Percentiles rank a stretch among this genome's conserved stretches.
These are phyloP conservation scores for Drosophila melanogaster DNA, from an alignment of 1,140 invertebrate genomes.

Conservation along the genomic window DNA sequence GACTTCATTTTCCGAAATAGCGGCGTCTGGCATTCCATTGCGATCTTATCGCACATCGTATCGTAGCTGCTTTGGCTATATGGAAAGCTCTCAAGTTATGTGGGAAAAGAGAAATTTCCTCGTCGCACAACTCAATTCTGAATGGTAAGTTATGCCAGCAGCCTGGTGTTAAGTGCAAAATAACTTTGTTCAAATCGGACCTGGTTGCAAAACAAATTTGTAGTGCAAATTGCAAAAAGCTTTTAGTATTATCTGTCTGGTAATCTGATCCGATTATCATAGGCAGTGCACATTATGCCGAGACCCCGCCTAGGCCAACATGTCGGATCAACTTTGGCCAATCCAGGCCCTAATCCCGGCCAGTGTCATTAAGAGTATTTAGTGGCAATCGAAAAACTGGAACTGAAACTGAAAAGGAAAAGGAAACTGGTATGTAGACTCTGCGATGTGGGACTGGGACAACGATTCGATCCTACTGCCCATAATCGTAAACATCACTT, in stretches of 20 bases:
- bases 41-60: constrained; percentile 66
- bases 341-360: constrained; percentile 62
- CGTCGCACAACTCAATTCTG: not conserved
- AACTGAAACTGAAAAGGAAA: constrained; percentile 16
- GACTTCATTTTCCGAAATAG: constrained; percentile 73
- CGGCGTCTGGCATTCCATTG: constrained; percentile 54
- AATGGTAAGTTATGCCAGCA: not conserved
- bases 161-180: constrained; percentile 61
- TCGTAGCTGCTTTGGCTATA: constrained; percentile 38
- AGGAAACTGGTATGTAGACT: constrained; percentile 2
- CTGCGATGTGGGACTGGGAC: not conserved
- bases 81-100: constrained; percentile 30
- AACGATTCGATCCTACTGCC: constrained; percentile 5
- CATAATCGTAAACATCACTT: constrained; percentile 83
- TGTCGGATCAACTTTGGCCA: constrained; percentile 20
- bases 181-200: constrained; percentile 46
- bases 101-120: constrained; percentile 26
- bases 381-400: constrained; percentile 41
- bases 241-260: constrained; percentile 74
- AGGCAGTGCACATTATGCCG: constrained; percentile 58
- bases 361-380: constrained; percentile 79
- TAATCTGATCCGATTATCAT: constrained; percentile 82
- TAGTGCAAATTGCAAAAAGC: constrained; percentile 80
- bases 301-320: constrained; percentile 25
- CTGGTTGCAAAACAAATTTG: constrained; percentile 64